A percentile compares a stretch with the other conserved stretches of the same genome.
phyloP scores from a whole-genome alignment of 2,113 vertebrate species.

The Fregata magnificens region DNA sequence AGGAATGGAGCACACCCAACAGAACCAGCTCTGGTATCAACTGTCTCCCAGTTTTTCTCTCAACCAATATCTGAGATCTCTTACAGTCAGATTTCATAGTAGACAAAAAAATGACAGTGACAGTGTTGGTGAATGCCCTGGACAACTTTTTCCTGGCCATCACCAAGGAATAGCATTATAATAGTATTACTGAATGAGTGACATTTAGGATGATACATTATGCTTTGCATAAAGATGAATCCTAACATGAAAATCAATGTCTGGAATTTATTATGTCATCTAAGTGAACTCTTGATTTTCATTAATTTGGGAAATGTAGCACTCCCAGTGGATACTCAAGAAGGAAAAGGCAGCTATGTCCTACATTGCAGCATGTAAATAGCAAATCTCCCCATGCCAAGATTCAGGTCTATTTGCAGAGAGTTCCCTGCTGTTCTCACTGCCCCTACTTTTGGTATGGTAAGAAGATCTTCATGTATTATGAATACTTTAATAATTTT shows the following conservation, averaged over 20 bases:
- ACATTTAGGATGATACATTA: slow-evolving; percentile 26
- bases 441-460: background rate
- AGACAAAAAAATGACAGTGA: background rate
- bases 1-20: background rate
- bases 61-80: background rate
- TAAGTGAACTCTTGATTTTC: slow-evolving; percentile 7
- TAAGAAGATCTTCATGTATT: background rate
- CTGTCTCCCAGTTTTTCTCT: background rate
- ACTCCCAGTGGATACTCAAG: background rate
- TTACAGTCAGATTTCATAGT: background rate
- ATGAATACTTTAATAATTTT: background rate
- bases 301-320: background rate
- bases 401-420: background rate
- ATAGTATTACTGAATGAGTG: background rate
- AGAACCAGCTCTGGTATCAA: background rate
- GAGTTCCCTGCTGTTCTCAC: background rate
- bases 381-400: background rate
- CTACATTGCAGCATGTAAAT: background rate
- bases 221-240: slow-evolving; percentile 12
- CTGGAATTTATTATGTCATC: slow-evolving; percentile 38
- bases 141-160: background rate
- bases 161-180: background rate
- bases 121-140: background rate
- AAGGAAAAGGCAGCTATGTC: background rate
- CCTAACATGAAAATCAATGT: slow-evolving; percentile 32